Evolutionary conservation across 1,140 invertebrate genomes (phyloP), one percentile per base, ranked within the genome.

Genomic region (Paraescarpia echinospica): DNA sequence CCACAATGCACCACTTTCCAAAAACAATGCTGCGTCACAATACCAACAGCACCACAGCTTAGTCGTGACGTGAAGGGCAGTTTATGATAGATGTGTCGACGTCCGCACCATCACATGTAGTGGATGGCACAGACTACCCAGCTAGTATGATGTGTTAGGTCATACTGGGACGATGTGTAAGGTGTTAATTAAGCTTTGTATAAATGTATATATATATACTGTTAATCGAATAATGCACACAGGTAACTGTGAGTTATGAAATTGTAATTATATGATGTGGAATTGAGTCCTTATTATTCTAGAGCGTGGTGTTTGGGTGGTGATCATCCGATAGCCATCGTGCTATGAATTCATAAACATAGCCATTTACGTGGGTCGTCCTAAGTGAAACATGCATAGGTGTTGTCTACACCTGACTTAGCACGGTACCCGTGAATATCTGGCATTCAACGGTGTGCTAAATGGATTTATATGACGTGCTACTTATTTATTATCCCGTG

Each of bases 21-120:
- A 90, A 90, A 41, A 4, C 22, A 90, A 33, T 12, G 90, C 90
- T 34, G 90, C 90, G 90, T 90, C 34, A 34, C 90, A 90, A 77
- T 77, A 77, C 59, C 59, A 77, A 77, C 59, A 77, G 59, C 59
- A 77, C 8, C 22, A 27, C 22, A 77, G 59, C 59, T 22, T 77
- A 77, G 59, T 77, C 27, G 27, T 27, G 12, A 77, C 59, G n/a
- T n/a, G n/a, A 41, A 12, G 4, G 9, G 59, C 12, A 14, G 59
- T 77, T 77, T 77, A 77, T 31, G 48, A 51, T 51, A 51, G 8
- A 77, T 77, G 14, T 31, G 27, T 18, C 27, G n/a, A 18, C 14
- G 8, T 27, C 59, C 22, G 27, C 59, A 31, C 4, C 22, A 2
- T 31, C 27, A 77, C 27, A 77, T 77, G 59, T 31, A 77, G 59